Evolutionary conservation across 2,888 invertebrate genomes (phyloP).

Genomic region (Habrosyne pyritoides): DNA sequence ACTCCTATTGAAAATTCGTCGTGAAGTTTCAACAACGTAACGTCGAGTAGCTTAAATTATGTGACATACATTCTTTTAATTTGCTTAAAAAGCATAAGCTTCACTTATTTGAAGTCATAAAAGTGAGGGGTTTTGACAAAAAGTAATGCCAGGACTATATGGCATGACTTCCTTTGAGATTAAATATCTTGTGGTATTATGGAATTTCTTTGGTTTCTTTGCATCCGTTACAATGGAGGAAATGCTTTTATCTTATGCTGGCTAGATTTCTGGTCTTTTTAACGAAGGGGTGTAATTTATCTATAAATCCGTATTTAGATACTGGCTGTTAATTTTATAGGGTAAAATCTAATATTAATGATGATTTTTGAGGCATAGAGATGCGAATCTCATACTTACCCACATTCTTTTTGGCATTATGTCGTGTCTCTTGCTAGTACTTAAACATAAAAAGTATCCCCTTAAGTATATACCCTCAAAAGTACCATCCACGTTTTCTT

Average conservation of each 20-base stretch:
- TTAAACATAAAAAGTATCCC: neutral
- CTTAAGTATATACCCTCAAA: neutral
- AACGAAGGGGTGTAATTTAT: too few relatives aligned
- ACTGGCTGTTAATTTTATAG: too few relatives aligned
- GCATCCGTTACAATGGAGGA: neutral
- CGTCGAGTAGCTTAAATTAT: neutral
- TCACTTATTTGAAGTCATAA: neutral
- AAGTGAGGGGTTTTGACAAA: neutral
- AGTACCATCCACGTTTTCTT: neutral
- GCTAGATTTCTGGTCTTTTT: neutral
- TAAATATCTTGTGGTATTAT: conserved; percentile 35
- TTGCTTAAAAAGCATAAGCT: neutral
- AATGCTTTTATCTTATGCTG: neutral
- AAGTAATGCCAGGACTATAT: neutral
- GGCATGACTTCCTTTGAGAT: conserved; percentile 29
- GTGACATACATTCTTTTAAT: neutral
- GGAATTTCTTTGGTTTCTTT: conserved; percentile 6
- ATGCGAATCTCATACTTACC: too few relatives aligned
- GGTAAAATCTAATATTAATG: too few relatives aligned
- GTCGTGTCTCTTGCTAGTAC: too few relatives aligned
- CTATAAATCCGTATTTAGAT: too few relatives aligned
- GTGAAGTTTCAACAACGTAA: neutral
- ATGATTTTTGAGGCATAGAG: too few relatives aligned
- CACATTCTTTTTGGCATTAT: too few relatives aligned
- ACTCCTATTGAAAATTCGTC: neutral